phyloP scores from a whole-genome alignment of 2,113 vertebrate genomes.

The Phrynosoma platyrhinos region DNA sequence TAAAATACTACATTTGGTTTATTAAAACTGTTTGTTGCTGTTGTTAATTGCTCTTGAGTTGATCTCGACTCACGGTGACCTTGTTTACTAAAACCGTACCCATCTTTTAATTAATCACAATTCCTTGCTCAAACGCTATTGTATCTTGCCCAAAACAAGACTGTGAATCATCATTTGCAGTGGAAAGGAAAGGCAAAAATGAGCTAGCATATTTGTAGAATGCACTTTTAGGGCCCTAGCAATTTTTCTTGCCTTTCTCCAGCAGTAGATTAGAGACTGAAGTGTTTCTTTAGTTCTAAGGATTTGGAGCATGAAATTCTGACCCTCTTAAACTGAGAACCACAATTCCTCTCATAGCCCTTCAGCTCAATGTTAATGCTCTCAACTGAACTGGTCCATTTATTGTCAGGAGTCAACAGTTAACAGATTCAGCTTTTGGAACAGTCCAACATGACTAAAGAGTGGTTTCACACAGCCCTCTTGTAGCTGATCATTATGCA shows the following conservation, averaged over 20 bases:
- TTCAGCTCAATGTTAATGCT: background rate
- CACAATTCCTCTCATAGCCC: background rate
- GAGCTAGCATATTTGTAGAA: too few species aligned
- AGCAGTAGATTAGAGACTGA: background rate
- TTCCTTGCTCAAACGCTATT: background rate
- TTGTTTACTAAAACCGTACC: background rate
- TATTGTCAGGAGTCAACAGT: background rate
- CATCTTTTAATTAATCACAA: background rate
- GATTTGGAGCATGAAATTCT: slow-evolving; percentile 30
- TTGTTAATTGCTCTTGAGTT: too few species aligned
- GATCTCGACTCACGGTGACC: too few species aligned
- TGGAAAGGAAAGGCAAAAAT: background rate
- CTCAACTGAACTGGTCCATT: background rate
- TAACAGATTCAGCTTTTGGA: background rate
- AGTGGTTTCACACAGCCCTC: background rate
- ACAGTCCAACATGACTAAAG: too few species aligned
- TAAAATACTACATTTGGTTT: too few species aligned
- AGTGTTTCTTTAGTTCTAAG: slow-evolving; percentile 8
- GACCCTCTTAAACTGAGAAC: slow-evolving; percentile 11
- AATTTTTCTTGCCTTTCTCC: background rate
- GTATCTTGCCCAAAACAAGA: background rate
- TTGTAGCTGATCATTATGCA: background rate
- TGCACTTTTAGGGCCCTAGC: background rate
- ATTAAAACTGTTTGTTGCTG: background rate
- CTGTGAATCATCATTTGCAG: background rate